Evolutionary conservation across 2,888 invertebrate species (phyloP).

Genomic region (Lysandra coridon): DNA sequence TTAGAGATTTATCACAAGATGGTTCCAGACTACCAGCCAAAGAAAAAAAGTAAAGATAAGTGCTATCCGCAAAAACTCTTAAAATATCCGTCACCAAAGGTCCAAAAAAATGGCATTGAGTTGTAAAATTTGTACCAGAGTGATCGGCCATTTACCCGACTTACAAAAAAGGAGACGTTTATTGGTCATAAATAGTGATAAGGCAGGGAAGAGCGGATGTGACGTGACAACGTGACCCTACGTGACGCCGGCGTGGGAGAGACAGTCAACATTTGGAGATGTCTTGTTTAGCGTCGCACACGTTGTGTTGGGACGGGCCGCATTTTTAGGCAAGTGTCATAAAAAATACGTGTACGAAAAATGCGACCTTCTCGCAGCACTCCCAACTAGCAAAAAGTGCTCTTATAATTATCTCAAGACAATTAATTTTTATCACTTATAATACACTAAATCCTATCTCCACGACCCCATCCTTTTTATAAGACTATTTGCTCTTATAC

Average conservation of each 20-base stretch:
- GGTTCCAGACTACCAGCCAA: neutral
- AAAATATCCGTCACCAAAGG: neutral
- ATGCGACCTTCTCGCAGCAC: no score
- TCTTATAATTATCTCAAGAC: no score
- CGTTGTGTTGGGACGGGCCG: no score
- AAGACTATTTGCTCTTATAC: no score
- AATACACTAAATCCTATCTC: no score
- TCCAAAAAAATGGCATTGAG: neutral
- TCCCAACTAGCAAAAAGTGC: no score
- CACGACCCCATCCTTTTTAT: no score
- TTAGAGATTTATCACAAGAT: neutral
- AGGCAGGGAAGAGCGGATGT: conserved; percentile 2
- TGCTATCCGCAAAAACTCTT: neutral
- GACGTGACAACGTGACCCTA: neutral
- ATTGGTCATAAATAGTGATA: conserved; percentile 1
- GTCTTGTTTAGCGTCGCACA: no score
- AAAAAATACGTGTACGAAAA: no score
- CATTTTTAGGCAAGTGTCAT: no score
- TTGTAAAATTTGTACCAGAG: neutral
- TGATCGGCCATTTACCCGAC: neutral
- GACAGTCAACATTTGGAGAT: no score
- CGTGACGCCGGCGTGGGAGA: neutral
- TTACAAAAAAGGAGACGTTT: neutral
- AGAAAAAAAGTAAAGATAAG: neutral
- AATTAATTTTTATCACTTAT: no score